These are phyloP conservation scores for Pogonus chalceus DNA, from an alignment of 1,140 invertebrate genomes.

Conservation along the genomic window DNA sequence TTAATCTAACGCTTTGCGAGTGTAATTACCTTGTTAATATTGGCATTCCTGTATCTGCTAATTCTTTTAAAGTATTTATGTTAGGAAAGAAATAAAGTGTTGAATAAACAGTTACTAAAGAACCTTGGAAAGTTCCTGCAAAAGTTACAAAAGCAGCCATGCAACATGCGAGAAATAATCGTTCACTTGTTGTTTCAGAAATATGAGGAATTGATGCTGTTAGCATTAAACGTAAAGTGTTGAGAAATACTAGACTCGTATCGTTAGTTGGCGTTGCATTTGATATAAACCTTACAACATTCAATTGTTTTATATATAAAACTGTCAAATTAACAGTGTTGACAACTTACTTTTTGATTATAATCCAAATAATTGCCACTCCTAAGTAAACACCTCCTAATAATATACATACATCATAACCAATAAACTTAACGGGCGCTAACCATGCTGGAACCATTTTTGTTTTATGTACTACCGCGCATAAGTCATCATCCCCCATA, in stretches of 20 bases:
- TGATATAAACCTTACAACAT: background rate
- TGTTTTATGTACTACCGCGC: background rate
- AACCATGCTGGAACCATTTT: background rate
- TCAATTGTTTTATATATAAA: background rate
- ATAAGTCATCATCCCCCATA: background rate
- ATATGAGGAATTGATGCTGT: background rate
- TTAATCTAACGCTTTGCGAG: no score
- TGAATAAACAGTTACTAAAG: background rate
- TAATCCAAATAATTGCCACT: no score
- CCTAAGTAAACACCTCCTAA: no score
- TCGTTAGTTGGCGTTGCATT: background rate
- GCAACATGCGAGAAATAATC: background rate
- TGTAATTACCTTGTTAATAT: no score
- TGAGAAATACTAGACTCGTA: background rate
- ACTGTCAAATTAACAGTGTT: background rate
- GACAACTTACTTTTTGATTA: no score
- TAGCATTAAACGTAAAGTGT: background rate
- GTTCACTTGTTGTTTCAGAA: background rate
- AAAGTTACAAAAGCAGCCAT: background rate
- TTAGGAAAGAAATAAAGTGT: background rate
- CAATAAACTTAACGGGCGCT: no score
- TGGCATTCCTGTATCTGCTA: background rate
- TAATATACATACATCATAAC: no score
- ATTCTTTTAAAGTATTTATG: background rate
- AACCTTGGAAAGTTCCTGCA: background rate